phyloP scores from a whole-genome alignment of 2,113 vertebrate genomes.

The Plecturocebus donacophilus region DNA sequence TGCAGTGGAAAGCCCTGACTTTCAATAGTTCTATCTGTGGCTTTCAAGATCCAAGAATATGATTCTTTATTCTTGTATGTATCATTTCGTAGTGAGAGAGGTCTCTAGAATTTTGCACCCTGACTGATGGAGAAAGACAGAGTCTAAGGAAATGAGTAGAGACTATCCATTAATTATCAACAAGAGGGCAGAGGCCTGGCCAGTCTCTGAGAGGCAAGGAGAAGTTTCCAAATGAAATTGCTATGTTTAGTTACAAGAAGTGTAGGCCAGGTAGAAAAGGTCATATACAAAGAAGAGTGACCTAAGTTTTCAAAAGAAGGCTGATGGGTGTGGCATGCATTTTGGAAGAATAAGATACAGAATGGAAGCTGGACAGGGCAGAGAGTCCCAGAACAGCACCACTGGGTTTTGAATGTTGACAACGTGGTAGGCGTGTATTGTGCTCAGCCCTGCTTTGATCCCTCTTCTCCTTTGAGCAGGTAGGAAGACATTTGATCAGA shows the following conservation, averaged over 20 bases:
- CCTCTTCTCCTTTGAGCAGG: background rate
- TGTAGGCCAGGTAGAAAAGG: background rate
- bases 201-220: background rate
- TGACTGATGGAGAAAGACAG: background rate
- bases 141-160: background rate
- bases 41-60: background rate
- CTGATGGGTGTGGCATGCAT: background rate
- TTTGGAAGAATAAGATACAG: background rate
- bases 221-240: background rate
- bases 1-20: background rate
- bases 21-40: background rate
- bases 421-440: background rate
- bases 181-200: background rate
- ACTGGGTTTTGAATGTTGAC: background rate
- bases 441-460: background rate
- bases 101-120: background rate
- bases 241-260: background rate
- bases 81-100: background rate
- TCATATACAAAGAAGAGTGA: background rate
- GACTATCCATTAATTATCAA: background rate
- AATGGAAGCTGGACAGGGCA: background rate
- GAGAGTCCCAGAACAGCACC: background rate
- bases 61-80: background rate
- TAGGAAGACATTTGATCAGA: background rate
- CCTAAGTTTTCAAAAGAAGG: background rate